Percentiles rank a stretch among this genome's conserved stretches.
Conservation (phyloP, 2,113 vertebrate genomes). For the Ivindomyrus marchei region DNA sequence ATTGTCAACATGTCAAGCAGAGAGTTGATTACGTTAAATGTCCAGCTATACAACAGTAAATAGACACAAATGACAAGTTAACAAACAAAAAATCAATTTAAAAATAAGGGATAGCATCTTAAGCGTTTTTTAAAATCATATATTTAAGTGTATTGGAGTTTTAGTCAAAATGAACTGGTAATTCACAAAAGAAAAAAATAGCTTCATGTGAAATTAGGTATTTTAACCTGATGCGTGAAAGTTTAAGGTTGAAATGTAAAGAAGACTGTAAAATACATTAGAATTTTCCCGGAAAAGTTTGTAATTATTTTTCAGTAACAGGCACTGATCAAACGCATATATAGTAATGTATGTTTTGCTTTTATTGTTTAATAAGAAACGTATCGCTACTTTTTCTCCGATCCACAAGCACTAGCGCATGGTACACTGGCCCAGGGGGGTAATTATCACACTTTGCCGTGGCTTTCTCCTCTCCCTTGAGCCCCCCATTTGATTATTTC, state of each 20-base stretch:
- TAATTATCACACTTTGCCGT: constrained; percentile 62
- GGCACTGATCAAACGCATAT: not conserved
- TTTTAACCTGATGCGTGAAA: not conserved
- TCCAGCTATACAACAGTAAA: not conserved
- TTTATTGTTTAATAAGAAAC: not conserved
- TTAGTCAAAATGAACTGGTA: not conserved
- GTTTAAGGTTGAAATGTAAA: not conserved
- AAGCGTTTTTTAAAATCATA: not conserved
- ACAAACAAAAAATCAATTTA: not conserved
- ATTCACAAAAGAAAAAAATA: not conserved
- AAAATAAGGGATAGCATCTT: not conserved
- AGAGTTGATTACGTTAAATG: not conserved
- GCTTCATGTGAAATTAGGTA: not conserved
- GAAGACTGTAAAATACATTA: not conserved
- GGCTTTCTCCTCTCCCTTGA: constrained; percentile 50
- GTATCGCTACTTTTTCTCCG: not conserved
- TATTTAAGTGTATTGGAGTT: not conserved
- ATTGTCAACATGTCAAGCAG: not conserved
- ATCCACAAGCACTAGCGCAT: not conserved
- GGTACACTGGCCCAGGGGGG: constrained; percentile 47
- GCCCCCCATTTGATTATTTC: constrained; percentile 61
- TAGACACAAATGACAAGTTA: not conserved
- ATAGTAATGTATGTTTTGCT: not conserved
- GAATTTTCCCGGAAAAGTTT: not conserved
- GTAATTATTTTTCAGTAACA: not conserved